These are phyloP conservation scores for Yasuhikotakia modesta DNA, from an alignment of 2,797 vertebrate genomes.

Conservation along the genomic window DNA sequence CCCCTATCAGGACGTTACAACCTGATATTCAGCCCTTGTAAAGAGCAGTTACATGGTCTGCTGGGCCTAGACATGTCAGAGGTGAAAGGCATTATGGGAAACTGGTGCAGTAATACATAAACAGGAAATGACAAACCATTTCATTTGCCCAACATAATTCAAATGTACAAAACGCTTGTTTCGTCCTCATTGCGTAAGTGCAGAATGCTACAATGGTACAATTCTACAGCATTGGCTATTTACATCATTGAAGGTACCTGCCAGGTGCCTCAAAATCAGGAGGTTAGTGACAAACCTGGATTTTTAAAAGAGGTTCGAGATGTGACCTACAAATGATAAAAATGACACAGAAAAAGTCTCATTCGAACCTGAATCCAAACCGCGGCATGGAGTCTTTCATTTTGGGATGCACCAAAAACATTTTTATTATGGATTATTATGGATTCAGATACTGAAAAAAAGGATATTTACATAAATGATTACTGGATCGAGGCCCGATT, in stretches of 20 bases:
- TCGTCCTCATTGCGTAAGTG: slow-evolving; percentile 50
- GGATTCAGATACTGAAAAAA: slow-evolving; percentile 42
- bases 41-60: slow-evolving; percentile 19
- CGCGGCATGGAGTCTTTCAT: slow-evolving; percentile 17
- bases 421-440: slow-evolving; percentile 54
- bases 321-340: slow-evolving; percentile 24
- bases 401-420: slow-evolving; percentile 54
- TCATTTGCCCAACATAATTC: slow-evolving; percentile 52
- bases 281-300: slow-evolving; percentile 12
- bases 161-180: slow-evolving; percentile 36
- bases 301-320: background rate
- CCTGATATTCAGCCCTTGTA: slow-evolving; percentile 42
- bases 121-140: slow-evolving; percentile 41
- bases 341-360: slow-evolving; percentile 26
- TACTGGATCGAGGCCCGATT: slow-evolving; percentile 57
- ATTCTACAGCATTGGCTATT: slow-evolving; percentile 65
- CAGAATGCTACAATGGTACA: slow-evolving; percentile 66
- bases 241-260: slow-evolving; percentile 58
- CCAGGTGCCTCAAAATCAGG: slow-evolving; percentile 18
- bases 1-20: slow-evolving; percentile 23
- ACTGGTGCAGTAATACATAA: slow-evolving; percentile 22
- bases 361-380: slow-evolving; percentile 20
- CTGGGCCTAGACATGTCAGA: slow-evolving; percentile 43
- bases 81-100: slow-evolving; percentile 57
- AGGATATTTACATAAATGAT: slow-evolving; percentile 72